Evolutionary conservation across 2,888 invertebrate species (phyloP), one percentile per base, ranked within the genome.

Genomic region (Macaria liturata): DNA sequence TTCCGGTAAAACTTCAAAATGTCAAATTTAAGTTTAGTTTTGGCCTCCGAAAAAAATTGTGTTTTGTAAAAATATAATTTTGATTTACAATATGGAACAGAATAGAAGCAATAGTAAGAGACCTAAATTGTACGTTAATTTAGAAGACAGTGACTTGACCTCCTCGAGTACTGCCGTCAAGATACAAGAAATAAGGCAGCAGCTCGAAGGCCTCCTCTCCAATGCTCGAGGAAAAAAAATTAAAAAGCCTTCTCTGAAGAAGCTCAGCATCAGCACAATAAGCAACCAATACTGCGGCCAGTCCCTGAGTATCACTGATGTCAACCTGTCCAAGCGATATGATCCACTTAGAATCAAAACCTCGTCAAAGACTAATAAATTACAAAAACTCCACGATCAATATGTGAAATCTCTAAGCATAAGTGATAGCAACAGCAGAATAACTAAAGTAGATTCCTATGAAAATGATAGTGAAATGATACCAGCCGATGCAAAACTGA

Each of bases 11-110:
- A 55, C n/a, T 46, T 31, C 46, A 56, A 32, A 40, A 60, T 56
- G 65, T 32, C 58, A 61, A 59, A 57, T 54, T 54, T 20, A 20
- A 51, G 49, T 54, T 59, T 51, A 57, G 58, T 57, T 63, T 59
- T 54, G 49, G 54, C 30, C 49, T 5, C 6, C 32, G 34, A 50
- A 57, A 66, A 60, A 55, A 53, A 56, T 42, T 43, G 46, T 32
- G 61, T 61, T 42, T 46, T 56, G 47, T 32, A 30, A 50, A 46
- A 46, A 48, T 47, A 32, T 40, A 0, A 6, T 42, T 37, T 9
- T 49, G 44, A 6, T 47, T 40, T 49, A 50, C 40, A 54, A 48
- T 31, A 65, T 65, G 66, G 66, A 64, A 54, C 56, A 51, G 58
- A n/a, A 46, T 0, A 61, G 43, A 48, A 39, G 37, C 20, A 44